Evolutionary conservation across 2,113 vertebrate species (phyloP), one percentile per base, ranked within the genome.

Genomic region (Coregonus clupeaformis): DNA sequence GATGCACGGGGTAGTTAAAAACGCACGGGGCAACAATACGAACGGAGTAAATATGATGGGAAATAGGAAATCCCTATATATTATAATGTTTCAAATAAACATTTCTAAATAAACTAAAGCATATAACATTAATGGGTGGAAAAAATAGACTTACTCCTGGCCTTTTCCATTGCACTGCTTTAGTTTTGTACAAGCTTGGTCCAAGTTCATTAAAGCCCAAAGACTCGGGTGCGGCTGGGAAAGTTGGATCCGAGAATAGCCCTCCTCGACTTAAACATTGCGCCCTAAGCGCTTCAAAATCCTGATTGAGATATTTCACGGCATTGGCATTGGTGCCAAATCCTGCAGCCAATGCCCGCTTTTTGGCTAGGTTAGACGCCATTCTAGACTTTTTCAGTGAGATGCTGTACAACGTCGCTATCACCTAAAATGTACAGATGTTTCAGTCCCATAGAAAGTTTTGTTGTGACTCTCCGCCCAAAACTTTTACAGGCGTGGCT

Each of bases 191-290:
- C 20, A 95, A 96, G 68, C 72, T 69, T 0, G 89, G 92, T 62
- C 95, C 95, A 30, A 98, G 90, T 2, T 97, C 96, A 0, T 59
- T 91, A 79, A 94, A 96, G 70, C 96, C 96, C 86, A 98, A 84
- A 0, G 90, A 78, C 1, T 95, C 94, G 0, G 93, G 91, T 27
- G 90, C 93, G 0, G 95, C 94, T 16, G 95, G 91, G 79, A 97
- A 98, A 45, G 85, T 85, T 0, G 94, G 92, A 85, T 97, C 96
- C 63, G 91, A 91, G 86, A 97, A 97, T 0, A 98, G 92, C 0
- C 64, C 74, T 0, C 94, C 92, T 0, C 82, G 6, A 12, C 85
- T 74, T 72, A 89, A 76, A 62, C 93, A 94, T 68, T 92, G 88
- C 0, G 78, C 87, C 71, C 91, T 91, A 70, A 98, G 92, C 1